Conservation (phyloP, 2,113 vertebrate species). For the Salvelinus fontinalis region DNA sequence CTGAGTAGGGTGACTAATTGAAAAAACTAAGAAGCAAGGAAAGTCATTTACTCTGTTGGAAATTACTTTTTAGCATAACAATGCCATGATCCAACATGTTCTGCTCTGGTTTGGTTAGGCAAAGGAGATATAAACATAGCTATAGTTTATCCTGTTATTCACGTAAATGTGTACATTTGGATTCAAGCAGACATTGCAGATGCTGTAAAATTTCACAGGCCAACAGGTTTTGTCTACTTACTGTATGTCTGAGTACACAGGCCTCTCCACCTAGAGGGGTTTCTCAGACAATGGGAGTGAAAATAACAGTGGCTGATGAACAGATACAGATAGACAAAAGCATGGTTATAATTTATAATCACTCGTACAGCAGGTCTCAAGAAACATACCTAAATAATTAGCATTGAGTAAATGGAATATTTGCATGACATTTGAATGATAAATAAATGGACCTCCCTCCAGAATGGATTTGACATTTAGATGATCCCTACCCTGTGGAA, state of each 20-base stretch:
- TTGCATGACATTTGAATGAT: not conserved
- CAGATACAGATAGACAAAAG: not conserved
- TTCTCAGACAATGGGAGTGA: not conserved
- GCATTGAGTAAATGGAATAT: conserved; percentile 6
- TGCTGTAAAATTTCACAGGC: too few relatives aligned
- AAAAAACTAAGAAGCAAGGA: conserved; percentile 15
- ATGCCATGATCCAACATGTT: not conserved
- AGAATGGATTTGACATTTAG: not conserved
- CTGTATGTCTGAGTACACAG: too few relatives aligned
- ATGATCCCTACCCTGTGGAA: not conserved
- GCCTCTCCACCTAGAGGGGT: too few relatives aligned
- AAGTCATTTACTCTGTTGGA: conserved; percentile 9
- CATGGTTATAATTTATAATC: conserved; percentile 49
- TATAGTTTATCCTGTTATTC: not conserved
- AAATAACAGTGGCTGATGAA: not conserved
- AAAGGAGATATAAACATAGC: too few relatives aligned
- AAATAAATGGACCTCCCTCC: not conserved
- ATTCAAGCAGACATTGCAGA: too few relatives aligned
- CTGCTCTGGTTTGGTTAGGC: too few relatives aligned
- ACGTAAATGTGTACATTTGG: too few relatives aligned
- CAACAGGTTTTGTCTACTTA: too few relatives aligned
- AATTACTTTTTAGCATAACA: conserved; percentile 16
- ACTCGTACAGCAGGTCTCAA: conserved; percentile 49
- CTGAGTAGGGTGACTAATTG: conserved; percentile 31
- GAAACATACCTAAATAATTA: conserved; percentile 62